A percentile compares a stretch with the other conserved stretches of the same genome.
Evolutionary conservation across 2,888 invertebrate genomes (phyloP).

Genomic region (Caradrina clavipalpis): DNA sequence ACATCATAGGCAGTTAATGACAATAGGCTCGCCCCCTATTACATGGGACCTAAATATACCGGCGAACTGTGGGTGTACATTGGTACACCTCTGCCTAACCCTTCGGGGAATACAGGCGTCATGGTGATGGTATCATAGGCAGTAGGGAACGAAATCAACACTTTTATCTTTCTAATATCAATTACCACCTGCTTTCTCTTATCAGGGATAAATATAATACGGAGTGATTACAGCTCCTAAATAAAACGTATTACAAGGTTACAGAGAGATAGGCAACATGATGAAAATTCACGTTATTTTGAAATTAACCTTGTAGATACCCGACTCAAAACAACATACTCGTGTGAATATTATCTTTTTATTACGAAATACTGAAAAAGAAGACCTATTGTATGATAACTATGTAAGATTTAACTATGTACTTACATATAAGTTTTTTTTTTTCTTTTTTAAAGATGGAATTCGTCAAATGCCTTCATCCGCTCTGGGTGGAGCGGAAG

Average conservation of each 20-base stretch:
- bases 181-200: slow-evolving; percentile 29
- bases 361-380: neutral
- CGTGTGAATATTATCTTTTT: neutral
- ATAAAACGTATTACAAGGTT: slow-evolving; percentile 21
- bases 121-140: too few species aligned
- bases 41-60: too few species aligned
- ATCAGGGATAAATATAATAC: slow-evolving; percentile 31
- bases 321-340: slow-evolving; percentile 8
- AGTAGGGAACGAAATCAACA: slow-evolving; percentile 1
- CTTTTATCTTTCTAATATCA: slow-evolving; percentile 33
- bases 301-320: slow-evolving; percentile 39
- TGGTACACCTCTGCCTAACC: too few species aligned
- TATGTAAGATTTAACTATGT: neutral
- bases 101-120: too few species aligned
- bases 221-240: slow-evolving; percentile 16
- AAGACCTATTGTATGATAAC: too few species aligned
- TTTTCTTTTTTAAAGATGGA: too few species aligned
- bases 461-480: too few species aligned
- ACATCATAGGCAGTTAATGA: too few species aligned
- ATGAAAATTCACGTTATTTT: slow-evolving; percentile 29
- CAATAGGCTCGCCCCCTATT: too few species aligned
- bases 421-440: neutral
- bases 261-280: slow-evolving; percentile 8
- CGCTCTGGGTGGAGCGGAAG: too few species aligned
- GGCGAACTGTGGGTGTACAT: too few species aligned